Conservation (phyloP, 2,113 vertebrate species). For the Pomatorhinus ruficollis region DNA sequence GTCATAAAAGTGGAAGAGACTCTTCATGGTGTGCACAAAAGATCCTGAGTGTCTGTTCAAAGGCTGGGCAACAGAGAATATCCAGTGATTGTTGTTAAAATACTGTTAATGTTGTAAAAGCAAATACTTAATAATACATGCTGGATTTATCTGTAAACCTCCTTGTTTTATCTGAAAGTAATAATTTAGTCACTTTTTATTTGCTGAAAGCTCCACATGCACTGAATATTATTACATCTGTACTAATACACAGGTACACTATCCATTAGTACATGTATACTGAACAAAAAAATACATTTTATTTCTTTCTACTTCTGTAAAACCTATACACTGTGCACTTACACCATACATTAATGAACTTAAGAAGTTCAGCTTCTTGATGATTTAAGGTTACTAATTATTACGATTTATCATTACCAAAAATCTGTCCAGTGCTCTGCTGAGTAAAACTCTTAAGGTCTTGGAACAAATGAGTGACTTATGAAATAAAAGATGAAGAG, state of each 20-base stretch:
- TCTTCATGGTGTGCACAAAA: background rate
- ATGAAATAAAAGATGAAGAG: background rate
- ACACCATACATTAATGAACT: background rate
- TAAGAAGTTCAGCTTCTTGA: background rate
- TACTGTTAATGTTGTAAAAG: background rate
- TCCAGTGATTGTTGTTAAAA: background rate
- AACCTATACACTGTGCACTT: background rate
- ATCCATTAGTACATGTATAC: background rate
- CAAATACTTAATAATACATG: background rate
- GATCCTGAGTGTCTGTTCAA: background rate
- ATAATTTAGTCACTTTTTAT: background rate
- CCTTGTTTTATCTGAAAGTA: background rate
- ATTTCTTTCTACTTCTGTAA: background rate
- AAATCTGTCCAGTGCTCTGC: background rate
- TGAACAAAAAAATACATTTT: background rate
- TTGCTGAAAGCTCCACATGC: background rate
- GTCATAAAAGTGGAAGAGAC: background rate
- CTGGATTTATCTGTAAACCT: background rate
- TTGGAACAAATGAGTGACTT: background rate
- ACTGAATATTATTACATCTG: background rate
- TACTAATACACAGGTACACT: background rate
- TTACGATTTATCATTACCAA: background rate
- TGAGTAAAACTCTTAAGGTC: background rate
- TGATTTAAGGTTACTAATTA: background rate
- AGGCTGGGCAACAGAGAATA: background rate